These are phyloP conservation scores for Dipodomys merriami DNA, from an alignment of 2,113 vertebrate genomes.

Conservation along the genomic window DNA sequence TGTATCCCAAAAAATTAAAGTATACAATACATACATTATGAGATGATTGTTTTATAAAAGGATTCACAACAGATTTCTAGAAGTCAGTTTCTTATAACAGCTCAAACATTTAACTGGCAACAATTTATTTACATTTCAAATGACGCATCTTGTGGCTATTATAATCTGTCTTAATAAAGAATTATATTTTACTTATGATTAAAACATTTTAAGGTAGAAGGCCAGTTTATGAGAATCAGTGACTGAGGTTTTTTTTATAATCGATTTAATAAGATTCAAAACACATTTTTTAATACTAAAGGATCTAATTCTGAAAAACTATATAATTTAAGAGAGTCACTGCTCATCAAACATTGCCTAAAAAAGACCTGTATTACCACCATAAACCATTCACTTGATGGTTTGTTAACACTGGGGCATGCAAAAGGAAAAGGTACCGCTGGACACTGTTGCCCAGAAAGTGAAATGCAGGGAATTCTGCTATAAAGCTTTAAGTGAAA, in stretches of 20 bases:
- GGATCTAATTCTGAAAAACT: slow-evolving; percentile 27
- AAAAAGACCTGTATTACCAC: background rate
- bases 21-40: slow-evolving; percentile 29
- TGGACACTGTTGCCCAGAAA: background rate
- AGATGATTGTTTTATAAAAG: slow-evolving; percentile 22
- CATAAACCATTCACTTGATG: background rate
- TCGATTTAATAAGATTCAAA: slow-evolving; percentile 18
- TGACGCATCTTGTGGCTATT: slow-evolving; percentile 17
- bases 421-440: background rate
- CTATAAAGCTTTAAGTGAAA: background rate
- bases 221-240: slow-evolving; percentile 27
- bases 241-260: slow-evolving; percentile 6
- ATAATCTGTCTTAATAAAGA: background rate
- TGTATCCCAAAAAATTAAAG: slow-evolving; percentile 17
- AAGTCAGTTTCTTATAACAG: slow-evolving; percentile 49
- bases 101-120: slow-evolving; percentile 15
- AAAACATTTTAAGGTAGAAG: slow-evolving; percentile 39
- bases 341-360: background rate
- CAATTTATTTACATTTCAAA: slow-evolving; percentile 37
- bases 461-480: background rate
- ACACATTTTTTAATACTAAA: background rate
- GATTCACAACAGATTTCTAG: background rate
- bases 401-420: background rate
- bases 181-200: slow-evolving; percentile 42
- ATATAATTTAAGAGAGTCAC: background rate